A percentile compares a stretch with the other conserved stretches of the same genome.
Evolutionary conservation across 2,888 invertebrate species (phyloP).

Genomic region (Xestia c-nigrum): DNA sequence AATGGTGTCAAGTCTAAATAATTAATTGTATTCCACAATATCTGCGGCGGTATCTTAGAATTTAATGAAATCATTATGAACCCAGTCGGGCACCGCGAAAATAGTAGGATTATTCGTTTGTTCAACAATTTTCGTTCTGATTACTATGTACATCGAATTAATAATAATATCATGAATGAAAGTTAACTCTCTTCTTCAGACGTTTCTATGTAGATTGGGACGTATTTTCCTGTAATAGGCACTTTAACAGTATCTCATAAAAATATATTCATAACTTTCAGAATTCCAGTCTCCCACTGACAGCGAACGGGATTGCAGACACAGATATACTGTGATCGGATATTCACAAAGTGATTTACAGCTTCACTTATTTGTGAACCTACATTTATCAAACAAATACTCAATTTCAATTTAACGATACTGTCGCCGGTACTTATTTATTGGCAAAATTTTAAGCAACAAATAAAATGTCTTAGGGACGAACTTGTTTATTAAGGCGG

Average conservation of each 20-base stretch:
- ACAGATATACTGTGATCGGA: constrained; percentile 43
- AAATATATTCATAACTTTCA: constrained; percentile 16
- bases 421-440: constrained; percentile 44
- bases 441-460: constrained; percentile 50
- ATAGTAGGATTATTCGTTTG: background rate
- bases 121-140: background rate
- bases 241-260: background rate
- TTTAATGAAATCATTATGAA: background rate
- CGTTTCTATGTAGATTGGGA: background rate
- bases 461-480: constrained; percentile 44
- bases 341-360: constrained; percentile 54
- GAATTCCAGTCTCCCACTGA: constrained; percentile 6
- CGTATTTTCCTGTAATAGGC: background rate
- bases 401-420: constrained; percentile 49
- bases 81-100: background rate
- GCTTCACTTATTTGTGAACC: constrained; percentile 36
- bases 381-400: constrained; percentile 53
- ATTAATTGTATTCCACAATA: background rate
- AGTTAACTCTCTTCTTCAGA: background rate
- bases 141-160: background rate
- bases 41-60: background rate
- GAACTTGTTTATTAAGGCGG: constrained; percentile 47
- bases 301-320: constrained; percentile 19
- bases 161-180: background rate
- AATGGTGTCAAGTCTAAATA: background rate